phyloP scores from a whole-genome alignment of 2,797 vertebrate genomes.

The Sphaeramia orbicularis region DNA sequence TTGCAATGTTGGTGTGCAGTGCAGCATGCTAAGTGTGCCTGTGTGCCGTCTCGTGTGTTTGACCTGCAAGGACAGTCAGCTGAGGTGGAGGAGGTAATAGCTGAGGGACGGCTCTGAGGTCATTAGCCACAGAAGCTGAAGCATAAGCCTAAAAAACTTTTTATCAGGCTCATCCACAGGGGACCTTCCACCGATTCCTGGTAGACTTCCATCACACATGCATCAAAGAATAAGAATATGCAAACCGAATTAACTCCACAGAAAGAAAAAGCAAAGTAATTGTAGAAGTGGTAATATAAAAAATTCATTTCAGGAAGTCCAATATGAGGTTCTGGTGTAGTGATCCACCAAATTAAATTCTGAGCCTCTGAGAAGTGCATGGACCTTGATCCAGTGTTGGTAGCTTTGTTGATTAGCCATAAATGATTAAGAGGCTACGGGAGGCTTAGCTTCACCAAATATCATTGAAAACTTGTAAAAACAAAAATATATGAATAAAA shows the following conservation, averaged over 20 bases:
- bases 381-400: constrained; percentile 4
- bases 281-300: constrained; percentile 47
- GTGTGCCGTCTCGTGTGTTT: constrained; percentile 57
- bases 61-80: constrained; percentile 75
- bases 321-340: constrained; percentile 41
- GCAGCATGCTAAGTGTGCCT: constrained; percentile 61
- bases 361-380: constrained; percentile 21
- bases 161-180: constrained; percentile 51
- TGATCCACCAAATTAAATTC: constrained; percentile 53
- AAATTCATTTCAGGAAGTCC: constrained; percentile 45
- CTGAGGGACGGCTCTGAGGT: constrained; percentile 73
- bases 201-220: constrained; percentile 44
- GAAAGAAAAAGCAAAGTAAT: constrained; percentile 53
- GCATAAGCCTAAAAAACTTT: constrained; percentile 64
- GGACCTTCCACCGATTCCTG: constrained; percentile 49
- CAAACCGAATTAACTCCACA: constrained; percentile 58
- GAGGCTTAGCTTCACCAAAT: too few species aligned
- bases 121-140: constrained; percentile 73
- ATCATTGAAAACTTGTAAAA: too few species aligned
- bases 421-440: too few species aligned
- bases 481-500: too few species aligned
- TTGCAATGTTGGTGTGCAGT: constrained; percentile 18
- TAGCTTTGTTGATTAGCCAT: constrained; percentile 30
- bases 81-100: constrained; percentile 72
- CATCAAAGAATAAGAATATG: constrained; percentile 60